Conservation (phyloP, 2,113 vertebrate genomes). For the Prolemur simus region DNA sequence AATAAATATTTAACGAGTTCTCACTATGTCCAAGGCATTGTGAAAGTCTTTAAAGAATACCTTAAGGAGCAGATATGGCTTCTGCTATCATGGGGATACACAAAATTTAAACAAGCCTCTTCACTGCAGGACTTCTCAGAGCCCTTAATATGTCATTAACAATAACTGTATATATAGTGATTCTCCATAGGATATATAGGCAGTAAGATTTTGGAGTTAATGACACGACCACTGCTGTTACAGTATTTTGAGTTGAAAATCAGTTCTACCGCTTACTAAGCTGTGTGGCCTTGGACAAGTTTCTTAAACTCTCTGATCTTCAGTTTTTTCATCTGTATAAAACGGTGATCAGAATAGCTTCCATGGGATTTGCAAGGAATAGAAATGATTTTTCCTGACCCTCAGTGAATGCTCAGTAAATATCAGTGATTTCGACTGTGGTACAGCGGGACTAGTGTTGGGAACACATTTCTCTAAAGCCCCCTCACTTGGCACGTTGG, state of each 20-base stretch:
- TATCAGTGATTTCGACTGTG: neutral
- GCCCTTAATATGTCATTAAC: neutral
- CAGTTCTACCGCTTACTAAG: neutral
- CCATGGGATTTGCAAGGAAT: neutral
- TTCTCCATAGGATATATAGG: neutral
- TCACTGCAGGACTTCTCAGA: neutral
- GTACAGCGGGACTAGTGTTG: neutral
- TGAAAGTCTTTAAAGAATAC: neutral
- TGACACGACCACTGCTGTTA: neutral
- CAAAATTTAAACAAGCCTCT: neutral
- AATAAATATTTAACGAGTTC: neutral
- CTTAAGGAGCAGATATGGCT: neutral
- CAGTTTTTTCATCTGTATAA: neutral
- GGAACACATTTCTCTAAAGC: neutral
- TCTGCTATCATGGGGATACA: neutral
- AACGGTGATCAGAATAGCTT: neutral
- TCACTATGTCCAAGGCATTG: neutral
- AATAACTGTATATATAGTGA: neutral
- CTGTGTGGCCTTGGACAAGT: neutral
- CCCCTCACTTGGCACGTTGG: neutral
- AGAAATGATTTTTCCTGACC: neutral
- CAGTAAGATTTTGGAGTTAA: neutral
- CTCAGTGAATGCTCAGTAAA: conserved; percentile 3
- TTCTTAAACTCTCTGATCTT: neutral
- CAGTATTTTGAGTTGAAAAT: neutral